Evolutionary conservation across 2,797 vertebrate genomes (phyloP).

Genomic region (Rhabdomys pumilio): DNA sequence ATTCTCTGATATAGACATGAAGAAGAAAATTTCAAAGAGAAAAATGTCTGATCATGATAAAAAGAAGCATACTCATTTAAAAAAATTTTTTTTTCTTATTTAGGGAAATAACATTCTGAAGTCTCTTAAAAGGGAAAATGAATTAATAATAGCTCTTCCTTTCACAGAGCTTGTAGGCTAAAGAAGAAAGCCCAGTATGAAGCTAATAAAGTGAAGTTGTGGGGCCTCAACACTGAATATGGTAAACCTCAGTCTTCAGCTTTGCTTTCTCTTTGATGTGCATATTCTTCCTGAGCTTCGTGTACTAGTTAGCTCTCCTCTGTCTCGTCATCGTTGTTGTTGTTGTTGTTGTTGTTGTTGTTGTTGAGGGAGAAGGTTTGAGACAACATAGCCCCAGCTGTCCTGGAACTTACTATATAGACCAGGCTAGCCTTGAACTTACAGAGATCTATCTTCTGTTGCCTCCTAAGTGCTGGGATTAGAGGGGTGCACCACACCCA

Average conservation of each 20-base stretch:
- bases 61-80: not conserved
- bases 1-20: not conserved
- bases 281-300: slow-evolving; percentile 23
- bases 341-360: not conserved
- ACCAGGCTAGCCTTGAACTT: not conserved
- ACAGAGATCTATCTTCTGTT: not conserved
- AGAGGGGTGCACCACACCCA: not conserved
- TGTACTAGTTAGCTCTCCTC: not conserved
- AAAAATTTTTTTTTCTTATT: not conserved
- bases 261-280: slow-evolving; percentile 76
- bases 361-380: not conserved
- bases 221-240: slow-evolving; percentile 99
- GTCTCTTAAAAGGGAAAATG: slow-evolving; percentile 69
- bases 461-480: not conserved
- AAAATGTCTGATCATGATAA: slow-evolving; percentile 15
- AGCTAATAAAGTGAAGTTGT: slow-evolving; percentile 99
- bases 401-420: not conserved
- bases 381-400: not conserved
- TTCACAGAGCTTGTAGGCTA: slow-evolving; percentile 96
- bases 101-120: slow-evolving; percentile 60
- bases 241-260: slow-evolving; percentile 90
- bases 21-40: not conserved
- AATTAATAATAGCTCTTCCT: slow-evolving; percentile 77
- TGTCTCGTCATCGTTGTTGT: not conserved
- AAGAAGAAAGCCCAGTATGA: slow-evolving; percentile 99